These are phyloP conservation scores for Uloborus diversus DNA, from an alignment of 1,140 invertebrate species.

Conservation along the genomic window DNA sequence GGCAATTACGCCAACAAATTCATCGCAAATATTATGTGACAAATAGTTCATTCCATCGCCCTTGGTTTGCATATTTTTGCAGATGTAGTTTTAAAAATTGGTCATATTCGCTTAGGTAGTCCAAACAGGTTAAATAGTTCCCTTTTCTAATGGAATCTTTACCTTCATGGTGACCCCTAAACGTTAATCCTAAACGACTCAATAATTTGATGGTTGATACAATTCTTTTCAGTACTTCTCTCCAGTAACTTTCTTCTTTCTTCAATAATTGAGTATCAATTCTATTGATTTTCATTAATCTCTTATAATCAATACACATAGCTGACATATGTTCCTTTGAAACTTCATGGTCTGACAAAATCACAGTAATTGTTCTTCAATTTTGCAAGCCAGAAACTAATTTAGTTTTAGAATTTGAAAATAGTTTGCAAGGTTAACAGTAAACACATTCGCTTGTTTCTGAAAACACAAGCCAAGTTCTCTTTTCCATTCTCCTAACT, in stretches of 20 bases:
- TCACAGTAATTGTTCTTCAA: conserved; percentile 12
- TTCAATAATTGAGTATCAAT: no score
- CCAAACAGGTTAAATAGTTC: conserved; percentile 32
- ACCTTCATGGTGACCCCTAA: conserved; percentile 17
- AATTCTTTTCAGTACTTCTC: conserved; percentile 13
- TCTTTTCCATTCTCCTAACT: conserved; percentile 5
- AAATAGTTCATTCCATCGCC: conserved; percentile 12
- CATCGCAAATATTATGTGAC: conserved; percentile 1
- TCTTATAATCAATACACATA: not conserved
- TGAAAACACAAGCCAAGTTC: conserved; percentile 20
- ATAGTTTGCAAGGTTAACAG: conserved; percentile 12
- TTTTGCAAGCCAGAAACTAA: conserved; percentile 19
- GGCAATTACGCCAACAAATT: conserved; percentile 23
- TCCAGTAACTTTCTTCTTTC: conserved; percentile 5
- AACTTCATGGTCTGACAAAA: conserved; percentile 11
- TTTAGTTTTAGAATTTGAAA: conserved; percentile 12
- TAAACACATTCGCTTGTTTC: conserved; percentile 32
- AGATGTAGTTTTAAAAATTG: conserved; percentile 17
- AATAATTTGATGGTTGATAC: conserved; percentile 21
- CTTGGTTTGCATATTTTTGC: conserved; percentile 12
- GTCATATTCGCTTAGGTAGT: conserved; percentile 11
- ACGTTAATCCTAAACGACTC: conserved; percentile 14
- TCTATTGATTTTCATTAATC: no score
- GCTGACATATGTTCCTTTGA: conserved; percentile 15
- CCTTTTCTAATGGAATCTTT: conserved; percentile 27